phyloP scores from a whole-genome alignment of 1,140 invertebrate species.

The Manduca sexta region DNA sequence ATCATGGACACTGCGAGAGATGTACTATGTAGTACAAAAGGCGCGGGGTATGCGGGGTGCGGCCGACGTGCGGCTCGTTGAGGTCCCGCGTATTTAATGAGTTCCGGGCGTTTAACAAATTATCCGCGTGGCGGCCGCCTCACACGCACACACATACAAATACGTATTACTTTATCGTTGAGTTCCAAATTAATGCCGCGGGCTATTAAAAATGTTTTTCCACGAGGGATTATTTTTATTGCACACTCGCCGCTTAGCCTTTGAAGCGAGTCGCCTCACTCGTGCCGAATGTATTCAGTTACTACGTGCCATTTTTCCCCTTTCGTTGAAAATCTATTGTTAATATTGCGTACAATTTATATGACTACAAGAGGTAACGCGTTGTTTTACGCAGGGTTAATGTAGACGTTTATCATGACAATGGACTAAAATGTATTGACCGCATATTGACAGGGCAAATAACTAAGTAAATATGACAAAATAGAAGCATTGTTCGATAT shows the following conservation, averaged over 20 bases:
- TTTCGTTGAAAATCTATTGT: no score
- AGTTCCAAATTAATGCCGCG: not conserved
- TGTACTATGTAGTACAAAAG: not conserved
- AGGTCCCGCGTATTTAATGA: conserved; percentile 13
- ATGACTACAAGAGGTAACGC: no score
- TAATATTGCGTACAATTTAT: no score
- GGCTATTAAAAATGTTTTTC: not conserved
- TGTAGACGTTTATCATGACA: no score
- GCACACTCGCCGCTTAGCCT: not conserved
- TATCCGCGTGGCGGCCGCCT: not conserved
- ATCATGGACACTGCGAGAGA: not conserved
- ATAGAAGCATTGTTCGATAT: no score
- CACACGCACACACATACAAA: not conserved
- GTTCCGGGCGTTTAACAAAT: conserved; percentile 12
- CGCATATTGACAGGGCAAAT: no score
- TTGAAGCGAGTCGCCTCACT: no score
- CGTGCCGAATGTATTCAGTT: no score
- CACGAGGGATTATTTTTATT: not conserved
- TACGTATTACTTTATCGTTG: not conserved
- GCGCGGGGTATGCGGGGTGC: not conserved
- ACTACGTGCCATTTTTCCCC: no score
- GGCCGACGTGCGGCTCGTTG: not conserved
- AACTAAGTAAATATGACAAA: no score
- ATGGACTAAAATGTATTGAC: no score
- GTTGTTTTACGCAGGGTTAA: no score